Base-by-base conservation (phyloP, 2,888 invertebrate species). In the Catonia carolina region DNA sequence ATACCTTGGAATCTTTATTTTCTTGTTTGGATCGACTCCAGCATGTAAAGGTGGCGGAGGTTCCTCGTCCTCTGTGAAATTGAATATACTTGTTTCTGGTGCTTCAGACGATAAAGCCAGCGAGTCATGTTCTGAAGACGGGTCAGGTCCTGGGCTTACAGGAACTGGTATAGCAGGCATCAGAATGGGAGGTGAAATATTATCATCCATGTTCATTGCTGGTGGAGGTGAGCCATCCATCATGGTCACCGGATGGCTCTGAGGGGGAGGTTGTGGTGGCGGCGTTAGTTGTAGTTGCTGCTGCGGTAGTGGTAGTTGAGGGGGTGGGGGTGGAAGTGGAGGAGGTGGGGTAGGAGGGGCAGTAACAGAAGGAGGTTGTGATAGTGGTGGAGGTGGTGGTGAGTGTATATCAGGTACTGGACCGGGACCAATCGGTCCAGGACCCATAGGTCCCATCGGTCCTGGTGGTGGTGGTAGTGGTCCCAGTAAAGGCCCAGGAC, bases 251-350 rank as follows among this genome's bases (percentile, higher is more conserved):
- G 57, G 67, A 71, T 74, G 69, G 64, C 63, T 27, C 41, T 59
- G 63, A 12, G 65, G 66, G 7, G 60, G 70, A 31, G 61, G 60
- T 31, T 59, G 63, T 10, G 65, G 66, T 8, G 60, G 70, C 31
- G 61, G 60, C 18, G 52, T 59, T 71, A 78, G 81, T 3, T 79
- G 79, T 60, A 77, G 75, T 74, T 64, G 74, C 76, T 55, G 82
- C n/a, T 82, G 82, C n/a, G 48, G 12, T 1, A 42, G 52, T 17
- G 52, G 54, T 23, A 52, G 55, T 33, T 53, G 56, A 67, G 71
- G 74, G 69, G 65, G 63, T 33, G 60, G 63, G 12, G 65, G 66
- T 8, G 60, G 70, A 15, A 61, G 53, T 10, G 62, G 63, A 31
- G 62, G 62, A 17, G 61, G 57, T 33, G 61, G 59, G 18, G 53